Percentiles rank a stretch among this genome's conserved stretches.
Conservation (phyloP, 2,888 invertebrate species). For the Sminthurides aquaticus region DNA sequence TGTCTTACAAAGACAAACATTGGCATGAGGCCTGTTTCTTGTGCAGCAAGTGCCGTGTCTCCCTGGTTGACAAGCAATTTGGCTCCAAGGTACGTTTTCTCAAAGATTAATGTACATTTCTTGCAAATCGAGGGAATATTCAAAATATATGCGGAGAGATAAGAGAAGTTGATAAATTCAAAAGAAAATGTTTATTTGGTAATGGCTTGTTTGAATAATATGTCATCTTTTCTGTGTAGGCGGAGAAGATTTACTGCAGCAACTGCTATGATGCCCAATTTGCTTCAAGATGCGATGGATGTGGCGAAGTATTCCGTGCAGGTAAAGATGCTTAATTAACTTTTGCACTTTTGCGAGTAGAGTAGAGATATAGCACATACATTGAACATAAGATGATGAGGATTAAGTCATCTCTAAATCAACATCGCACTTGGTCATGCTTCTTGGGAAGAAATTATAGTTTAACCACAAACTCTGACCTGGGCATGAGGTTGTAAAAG, state of each 20-base stretch:
- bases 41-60: conserved; percentile 94
- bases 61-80: conserved; percentile 98
- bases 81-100: conserved; percentile 66
- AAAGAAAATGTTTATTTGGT: too few species aligned
- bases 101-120: background rate
- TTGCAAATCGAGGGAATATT: background rate
- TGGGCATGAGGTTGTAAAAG: too few species aligned
- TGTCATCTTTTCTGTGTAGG: conserved; percentile 47
- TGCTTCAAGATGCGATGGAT: conserved; percentile 97
- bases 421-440: background rate
- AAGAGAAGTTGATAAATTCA: background rate
- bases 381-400: background rate
- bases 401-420: conserved; percentile 1
- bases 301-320: conserved; percentile 97
- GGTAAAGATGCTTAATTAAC: conserved; percentile 61
- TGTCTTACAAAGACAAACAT: conserved; percentile 99
- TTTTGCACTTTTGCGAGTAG: too few species aligned
- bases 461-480: too few species aligned
- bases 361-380: background rate
- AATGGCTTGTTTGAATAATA: too few species aligned
- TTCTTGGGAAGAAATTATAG: too few species aligned
- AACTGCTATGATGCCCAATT: conserved; percentile 99
- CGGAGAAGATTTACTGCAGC: conserved; percentile 98
- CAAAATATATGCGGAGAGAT: background rate
- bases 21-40: conserved; percentile 99